Percentiles rank a stretch among this genome's conserved stretches.
Evolutionary conservation across 92 coral and sea anemone species (phyloP).

Genomic region (Micromussa lordhowensis): DNA sequence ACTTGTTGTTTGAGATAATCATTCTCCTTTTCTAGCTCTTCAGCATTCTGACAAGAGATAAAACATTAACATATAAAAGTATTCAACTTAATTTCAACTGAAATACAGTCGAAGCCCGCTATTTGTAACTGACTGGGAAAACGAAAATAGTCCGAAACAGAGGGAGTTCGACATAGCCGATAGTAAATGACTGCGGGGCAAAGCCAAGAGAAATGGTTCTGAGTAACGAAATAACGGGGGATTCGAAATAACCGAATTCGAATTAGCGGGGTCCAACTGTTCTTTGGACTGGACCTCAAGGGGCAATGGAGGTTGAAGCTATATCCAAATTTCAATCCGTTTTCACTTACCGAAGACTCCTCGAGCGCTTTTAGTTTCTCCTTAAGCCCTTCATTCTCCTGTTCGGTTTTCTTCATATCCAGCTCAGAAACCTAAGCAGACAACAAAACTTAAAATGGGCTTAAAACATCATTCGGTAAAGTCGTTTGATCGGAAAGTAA

Average conservation of each 20-base stretch:
- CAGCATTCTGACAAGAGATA: not conserved
- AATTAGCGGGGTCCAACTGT: too few relatives aligned
- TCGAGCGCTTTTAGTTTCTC: constrained; percentile 15
- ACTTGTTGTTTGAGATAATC: constrained; percentile 15
- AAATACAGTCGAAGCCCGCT: too few relatives aligned
- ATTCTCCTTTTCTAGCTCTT: constrained; percentile 24
- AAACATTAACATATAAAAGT: too few relatives aligned
- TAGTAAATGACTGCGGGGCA: too few relatives aligned
- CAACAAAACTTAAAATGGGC: not conserved
- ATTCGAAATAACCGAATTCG: too few relatives aligned
- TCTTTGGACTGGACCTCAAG: too few relatives aligned
- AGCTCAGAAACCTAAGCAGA: constrained; percentile 1
- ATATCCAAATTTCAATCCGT: not conserved
- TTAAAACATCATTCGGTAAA: not conserved
- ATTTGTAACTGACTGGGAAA: too few relatives aligned
- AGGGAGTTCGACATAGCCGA: too few relatives aligned
- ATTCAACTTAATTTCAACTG: too few relatives aligned
- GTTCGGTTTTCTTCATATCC: constrained; percentile 14
- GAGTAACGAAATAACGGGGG: too few relatives aligned
- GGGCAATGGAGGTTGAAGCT: not conserved
- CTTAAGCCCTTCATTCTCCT: constrained; percentile 24
- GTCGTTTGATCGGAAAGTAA: not conserved
- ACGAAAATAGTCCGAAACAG: too few relatives aligned
- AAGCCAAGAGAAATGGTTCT: too few relatives aligned
- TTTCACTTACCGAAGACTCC: constrained; percentile 14